Evolutionary conservation across 2,797 vertebrate species (phyloP), one percentile per base, ranked within the genome.

Genomic region (Chaetophractus vellerosus): DNA sequence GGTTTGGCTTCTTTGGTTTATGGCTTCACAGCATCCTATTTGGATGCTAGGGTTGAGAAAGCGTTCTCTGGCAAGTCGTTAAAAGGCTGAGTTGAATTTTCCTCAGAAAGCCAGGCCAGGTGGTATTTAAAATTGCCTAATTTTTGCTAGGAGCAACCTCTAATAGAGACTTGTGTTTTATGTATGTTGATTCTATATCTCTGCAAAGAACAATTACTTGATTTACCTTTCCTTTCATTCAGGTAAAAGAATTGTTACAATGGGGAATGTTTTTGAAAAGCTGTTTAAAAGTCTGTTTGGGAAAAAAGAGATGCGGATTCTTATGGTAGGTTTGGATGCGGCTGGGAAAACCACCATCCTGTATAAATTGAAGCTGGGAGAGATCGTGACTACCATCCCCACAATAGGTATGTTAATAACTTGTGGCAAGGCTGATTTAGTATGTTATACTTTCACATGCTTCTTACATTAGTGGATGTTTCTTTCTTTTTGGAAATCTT

Each of bases 231-330:
- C 45, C 79, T 94, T 92, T 96, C 38, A 59, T 59, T 74, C 36
- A 90, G 81, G 85, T 95, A 85, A 78, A 72, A 64, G 71, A 78
- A 90, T 61, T 91, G 18, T 83, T 86, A 96, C 97, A 98, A 98
- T 99, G 99, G 99, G 99, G 92, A 98, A 96, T 36, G 72, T 99
- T 83, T 98, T 99, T 90, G 90, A 95, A 50, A 98, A 96, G 93
- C 48, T 99, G 28, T 98, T 99, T 87, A 98, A 97, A 96, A 97
- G 91, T 88, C 93, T 99, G 2, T 98, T 99, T 94, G 98, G 98
- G 23, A 99, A 99, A 96, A 99, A 99, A 95, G 99, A 99, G 97
- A 99, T 99, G 99, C 98, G 99, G 80, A 99, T 99, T 95, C 98
- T 99, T 93, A 99, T 99, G 98, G 98, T 99, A 18, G 99, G 99